A percentile compares a stretch with the other conserved stretches of the same genome.
phyloP scores from a whole-genome alignment of 1,140 invertebrate genomes.

The Pemphigus obesinymphae region DNA sequence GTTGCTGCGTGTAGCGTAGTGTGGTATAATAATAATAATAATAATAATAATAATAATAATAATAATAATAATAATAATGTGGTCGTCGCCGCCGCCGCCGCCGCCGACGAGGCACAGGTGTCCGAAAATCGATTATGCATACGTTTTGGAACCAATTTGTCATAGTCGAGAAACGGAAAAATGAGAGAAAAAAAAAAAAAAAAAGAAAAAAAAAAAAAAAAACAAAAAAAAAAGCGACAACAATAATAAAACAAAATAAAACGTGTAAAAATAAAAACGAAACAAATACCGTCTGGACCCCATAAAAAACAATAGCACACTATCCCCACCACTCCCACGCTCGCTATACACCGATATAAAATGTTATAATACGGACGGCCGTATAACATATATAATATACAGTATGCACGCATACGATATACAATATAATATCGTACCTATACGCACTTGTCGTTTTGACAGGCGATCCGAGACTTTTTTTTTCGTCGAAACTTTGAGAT shows the following conservation, averaged over 20 bases:
- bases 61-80: no score
- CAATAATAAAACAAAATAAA: constrained; percentile 20
- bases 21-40: no score
- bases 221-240: not conserved
- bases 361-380: not conserved
- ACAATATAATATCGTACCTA: not conserved
- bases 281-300: constrained; percentile 38
- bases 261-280: constrained; percentile 17
- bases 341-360: not conserved
- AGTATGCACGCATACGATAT: not conserved
- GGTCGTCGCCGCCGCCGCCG: not conserved
- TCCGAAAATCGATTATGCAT: constrained; percentile 37
- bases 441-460: not conserved
- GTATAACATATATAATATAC: not conserved
- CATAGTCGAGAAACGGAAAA: constrained; percentile 30
- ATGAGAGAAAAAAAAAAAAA: not conserved
- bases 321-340: not conserved
- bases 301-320: constrained; percentile 35
- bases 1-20: not conserved
- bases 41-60: no score
- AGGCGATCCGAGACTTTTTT: not conserved
- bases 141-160: constrained; percentile 35
- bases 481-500: no score
- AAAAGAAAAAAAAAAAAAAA: not conserved
- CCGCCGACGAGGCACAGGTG: constrained; percentile 18